Evolutionary conservation across 2,113 vertebrate genomes (phyloP).

Genomic region (Hoplias malabaricus): DNA sequence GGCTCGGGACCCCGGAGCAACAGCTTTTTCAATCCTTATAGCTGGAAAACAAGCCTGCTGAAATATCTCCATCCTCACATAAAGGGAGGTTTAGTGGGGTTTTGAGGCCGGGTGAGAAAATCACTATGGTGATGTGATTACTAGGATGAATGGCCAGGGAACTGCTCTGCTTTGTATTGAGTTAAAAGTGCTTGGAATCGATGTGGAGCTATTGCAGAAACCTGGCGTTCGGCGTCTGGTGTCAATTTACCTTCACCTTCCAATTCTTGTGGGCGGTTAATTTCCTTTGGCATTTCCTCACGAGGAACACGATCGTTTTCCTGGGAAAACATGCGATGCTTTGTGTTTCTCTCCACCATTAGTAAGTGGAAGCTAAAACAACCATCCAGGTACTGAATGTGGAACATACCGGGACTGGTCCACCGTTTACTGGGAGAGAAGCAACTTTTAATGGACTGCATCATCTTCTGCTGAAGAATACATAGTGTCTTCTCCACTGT

Average conservation of each 20-base stretch:
- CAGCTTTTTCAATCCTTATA: no score
- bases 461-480: background rate
- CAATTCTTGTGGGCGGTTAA: background rate
- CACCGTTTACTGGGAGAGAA: background rate
- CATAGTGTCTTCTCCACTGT: background rate
- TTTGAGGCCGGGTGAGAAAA: background rate
- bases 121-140: slow-evolving; percentile 7
- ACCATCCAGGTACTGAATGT: no score
- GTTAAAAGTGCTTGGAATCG: slow-evolving; percentile 4
- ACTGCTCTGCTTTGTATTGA: background rate
- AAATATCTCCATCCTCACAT: background rate
- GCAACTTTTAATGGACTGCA: background rate
- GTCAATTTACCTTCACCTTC: background rate
- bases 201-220: background rate
- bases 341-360: background rate
- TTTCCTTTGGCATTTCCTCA: background rate
- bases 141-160: slow-evolving; percentile 4
- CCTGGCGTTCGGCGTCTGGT: background rate
- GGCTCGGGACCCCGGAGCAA: no score
- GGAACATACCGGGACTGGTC: no score
- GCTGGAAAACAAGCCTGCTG: no score
- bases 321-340: background rate
- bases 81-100: background rate
- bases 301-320: background rate
- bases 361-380: background rate